Conservation (phyloP, 2,113 vertebrate species). For the Aix galericulata region DNA sequence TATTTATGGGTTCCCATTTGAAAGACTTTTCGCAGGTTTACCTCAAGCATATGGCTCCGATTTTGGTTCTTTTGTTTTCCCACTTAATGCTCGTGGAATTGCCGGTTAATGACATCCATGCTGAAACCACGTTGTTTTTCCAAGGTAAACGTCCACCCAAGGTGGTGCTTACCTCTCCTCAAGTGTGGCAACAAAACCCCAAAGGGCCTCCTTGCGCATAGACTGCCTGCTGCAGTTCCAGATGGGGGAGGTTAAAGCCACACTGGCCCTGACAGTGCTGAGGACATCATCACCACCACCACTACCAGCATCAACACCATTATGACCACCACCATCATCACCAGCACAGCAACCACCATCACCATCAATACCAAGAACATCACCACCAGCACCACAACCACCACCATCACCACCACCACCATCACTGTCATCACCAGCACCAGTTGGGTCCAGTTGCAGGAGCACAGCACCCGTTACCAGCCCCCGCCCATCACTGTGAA, state of each 20-base stretch:
- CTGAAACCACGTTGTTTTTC: slow-evolving; percentile 45
- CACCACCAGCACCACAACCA: too few species aligned
- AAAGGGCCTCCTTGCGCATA: not conserved
- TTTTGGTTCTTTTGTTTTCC: slow-evolving; percentile 67
- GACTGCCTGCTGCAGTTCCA: not conserved
- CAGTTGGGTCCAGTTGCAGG: too few species aligned
- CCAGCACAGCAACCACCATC: too few species aligned
- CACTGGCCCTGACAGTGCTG: too few species aligned
- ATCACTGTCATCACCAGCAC: too few species aligned
- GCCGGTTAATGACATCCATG: slow-evolving; percentile 70
- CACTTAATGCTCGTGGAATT: slow-evolving; percentile 68
- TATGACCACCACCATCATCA: too few species aligned
- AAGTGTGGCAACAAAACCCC: slow-evolving; percentile 18
- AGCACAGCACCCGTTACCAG: too few species aligned
- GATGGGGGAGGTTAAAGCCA: not conserved
- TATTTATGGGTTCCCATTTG: slow-evolving; percentile 59
- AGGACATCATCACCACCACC: too few species aligned
- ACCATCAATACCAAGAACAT: too few species aligned
- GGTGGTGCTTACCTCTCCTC: slow-evolving; percentile 30
- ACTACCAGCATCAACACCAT: too few species aligned
- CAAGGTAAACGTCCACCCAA: not conserved
- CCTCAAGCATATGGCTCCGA: slow-evolving; percentile 54
- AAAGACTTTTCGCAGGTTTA: slow-evolving; percentile 65
- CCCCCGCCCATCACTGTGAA: too few species aligned
- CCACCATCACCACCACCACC: too few species aligned